phyloP scores from a whole-genome alignment of 2,888 invertebrate genomes.

The Pseudanteris insignis region DNA sequence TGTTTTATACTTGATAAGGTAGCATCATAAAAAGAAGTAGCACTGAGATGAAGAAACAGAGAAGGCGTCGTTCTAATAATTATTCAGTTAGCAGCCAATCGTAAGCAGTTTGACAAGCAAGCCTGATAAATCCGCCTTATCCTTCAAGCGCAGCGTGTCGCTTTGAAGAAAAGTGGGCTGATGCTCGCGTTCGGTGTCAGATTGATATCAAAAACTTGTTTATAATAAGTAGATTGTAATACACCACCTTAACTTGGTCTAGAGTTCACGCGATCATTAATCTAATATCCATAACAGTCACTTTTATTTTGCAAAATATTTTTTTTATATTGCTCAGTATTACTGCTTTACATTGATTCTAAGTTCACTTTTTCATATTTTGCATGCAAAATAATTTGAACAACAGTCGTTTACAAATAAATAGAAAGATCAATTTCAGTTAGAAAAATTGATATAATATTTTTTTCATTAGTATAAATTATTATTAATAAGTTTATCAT shows the following conservation, averaged over 20 bases:
- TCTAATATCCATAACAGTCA: conserved; percentile 31
- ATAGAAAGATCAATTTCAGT: too few species aligned
- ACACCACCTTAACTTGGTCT: conserved; percentile 14
- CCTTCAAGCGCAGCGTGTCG: conserved; percentile 40
- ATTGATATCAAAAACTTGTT: conserved; percentile 43
- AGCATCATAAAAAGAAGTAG: too few species aligned
- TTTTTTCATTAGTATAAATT: too few species aligned
- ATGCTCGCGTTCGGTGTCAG: conserved; percentile 28
- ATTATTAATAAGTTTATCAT: too few species aligned
- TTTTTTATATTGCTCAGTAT: too few species aligned
- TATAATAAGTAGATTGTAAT: conserved; percentile 41
- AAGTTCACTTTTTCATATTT: too few species aligned
- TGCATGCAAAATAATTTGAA: too few species aligned
- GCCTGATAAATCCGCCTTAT: conserved; percentile 37
- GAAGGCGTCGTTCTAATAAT: conserved; percentile 43
- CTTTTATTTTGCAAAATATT: conserved; percentile 20
- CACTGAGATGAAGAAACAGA: conserved; percentile 23
- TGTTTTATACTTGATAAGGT: too few species aligned
- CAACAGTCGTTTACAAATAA: too few species aligned
- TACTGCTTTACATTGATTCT: too few species aligned
- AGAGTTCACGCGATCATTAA: conserved; percentile 37
- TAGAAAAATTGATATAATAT: too few species aligned
- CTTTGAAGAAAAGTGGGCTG: conserved; percentile 38
- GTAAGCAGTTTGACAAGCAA: conserved; percentile 16
- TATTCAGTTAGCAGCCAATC: conserved; percentile 40